A percentile compares a stretch with the other conserved stretches of the same genome.
phyloP scores from a whole-genome alignment of 2,113 vertebrate species.

The Mola mola region DNA sequence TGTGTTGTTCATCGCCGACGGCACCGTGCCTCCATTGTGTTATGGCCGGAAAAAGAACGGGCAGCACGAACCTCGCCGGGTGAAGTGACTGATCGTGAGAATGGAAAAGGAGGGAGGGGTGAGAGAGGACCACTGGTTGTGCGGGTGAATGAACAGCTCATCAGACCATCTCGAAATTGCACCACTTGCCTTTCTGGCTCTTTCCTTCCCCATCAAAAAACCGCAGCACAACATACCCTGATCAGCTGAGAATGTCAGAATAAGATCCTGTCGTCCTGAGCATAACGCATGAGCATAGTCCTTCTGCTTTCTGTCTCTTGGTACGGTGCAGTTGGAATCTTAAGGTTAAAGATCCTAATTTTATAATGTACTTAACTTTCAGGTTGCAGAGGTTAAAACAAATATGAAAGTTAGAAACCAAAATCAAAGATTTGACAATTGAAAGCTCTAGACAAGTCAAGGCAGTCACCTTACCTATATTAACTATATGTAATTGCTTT shows the following conservation, averaged over 20 bases:
- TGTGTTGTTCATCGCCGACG: slow-evolving; percentile 38
- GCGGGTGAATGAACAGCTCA: slow-evolving; percentile 51
- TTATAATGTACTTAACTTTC: no score
- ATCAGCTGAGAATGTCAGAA: slow-evolving; percentile 25
- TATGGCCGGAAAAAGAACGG: slow-evolving; percentile 56
- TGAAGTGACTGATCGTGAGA: slow-evolving; percentile 18
- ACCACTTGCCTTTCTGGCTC: slow-evolving; percentile 38
- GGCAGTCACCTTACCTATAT: no score
- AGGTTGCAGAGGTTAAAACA: no score
- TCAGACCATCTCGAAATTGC: slow-evolving; percentile 45
- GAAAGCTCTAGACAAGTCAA: no score
- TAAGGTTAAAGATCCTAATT: no score
- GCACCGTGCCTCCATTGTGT: slow-evolving; percentile 76
- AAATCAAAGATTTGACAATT: no score
- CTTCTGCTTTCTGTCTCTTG: no score
- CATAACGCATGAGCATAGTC: no score
- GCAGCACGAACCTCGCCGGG: slow-evolving; percentile 32
- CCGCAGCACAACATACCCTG: slow-evolving; percentile 19
- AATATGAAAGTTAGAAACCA: no score
- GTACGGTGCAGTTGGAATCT: no score
- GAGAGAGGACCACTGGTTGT: slow-evolving; percentile 35
- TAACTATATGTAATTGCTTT: no score
- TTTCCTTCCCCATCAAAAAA: slow-evolving; percentile 47
- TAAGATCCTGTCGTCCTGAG: not conserved
- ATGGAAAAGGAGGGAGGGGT: slow-evolving; percentile 14